phyloP scores from a whole-genome alignment of 2,797 vertebrate genomes.

The Ctenopoma multispine region DNA sequence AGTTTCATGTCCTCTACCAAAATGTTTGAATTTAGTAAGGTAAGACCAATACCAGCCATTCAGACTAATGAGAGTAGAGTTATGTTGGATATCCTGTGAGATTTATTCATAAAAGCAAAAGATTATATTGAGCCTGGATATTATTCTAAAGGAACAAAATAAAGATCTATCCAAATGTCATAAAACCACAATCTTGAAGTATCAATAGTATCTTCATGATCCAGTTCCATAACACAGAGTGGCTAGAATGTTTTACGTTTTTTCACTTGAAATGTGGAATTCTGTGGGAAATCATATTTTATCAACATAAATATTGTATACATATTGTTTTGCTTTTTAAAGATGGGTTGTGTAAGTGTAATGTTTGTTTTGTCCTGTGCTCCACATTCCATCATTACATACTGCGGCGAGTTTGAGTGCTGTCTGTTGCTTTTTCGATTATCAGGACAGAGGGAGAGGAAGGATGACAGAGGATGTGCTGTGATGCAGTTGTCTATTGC shows the following conservation, averaged over 20 bases:
- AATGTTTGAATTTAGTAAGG: background rate
- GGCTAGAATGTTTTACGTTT: background rate
- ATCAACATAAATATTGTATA: too few species aligned
- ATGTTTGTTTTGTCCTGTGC: conserved; percentile 18
- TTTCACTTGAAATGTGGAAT: background rate
- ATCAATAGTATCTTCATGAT: background rate
- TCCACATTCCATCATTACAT: conserved; percentile 21
- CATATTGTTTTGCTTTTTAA: too few species aligned
- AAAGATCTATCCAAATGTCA: background rate
- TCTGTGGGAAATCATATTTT: background rate
- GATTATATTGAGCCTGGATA: conserved; percentile 10
- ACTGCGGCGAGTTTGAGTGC: conserved; percentile 19
- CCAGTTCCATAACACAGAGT: background rate
- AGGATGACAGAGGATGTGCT: conserved; percentile 57
- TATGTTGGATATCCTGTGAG: background rate
- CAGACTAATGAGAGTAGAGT: background rate
- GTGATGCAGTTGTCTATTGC: conserved; percentile 51
- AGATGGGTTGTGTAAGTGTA: background rate
- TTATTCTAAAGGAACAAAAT: background rate
- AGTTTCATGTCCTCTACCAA: conserved; percentile 19
- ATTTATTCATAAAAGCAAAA: background rate
- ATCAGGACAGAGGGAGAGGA: conserved; percentile 45
- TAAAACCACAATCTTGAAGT: background rate
- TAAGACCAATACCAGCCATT: background rate
- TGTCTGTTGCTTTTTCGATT: conserved; percentile 39